These are phyloP conservation scores for Gonatopus flavifemur DNA, from an alignment of 1,140 invertebrate genomes.

Conservation along the genomic window DNA sequence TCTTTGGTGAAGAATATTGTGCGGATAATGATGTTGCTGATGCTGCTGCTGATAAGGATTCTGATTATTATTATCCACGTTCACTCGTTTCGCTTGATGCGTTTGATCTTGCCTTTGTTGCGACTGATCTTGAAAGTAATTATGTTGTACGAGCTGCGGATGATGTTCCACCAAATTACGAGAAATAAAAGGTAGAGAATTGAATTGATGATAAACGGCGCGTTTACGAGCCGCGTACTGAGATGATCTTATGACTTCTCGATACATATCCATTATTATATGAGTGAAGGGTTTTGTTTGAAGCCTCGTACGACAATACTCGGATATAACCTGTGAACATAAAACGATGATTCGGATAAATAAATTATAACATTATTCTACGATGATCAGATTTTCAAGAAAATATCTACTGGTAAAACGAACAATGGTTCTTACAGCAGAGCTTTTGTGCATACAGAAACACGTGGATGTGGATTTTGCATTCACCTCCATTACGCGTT, in stretches of 20 bases:
- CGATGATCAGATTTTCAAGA: conserved; percentile 22
- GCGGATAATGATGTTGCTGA: conserved; percentile 16
- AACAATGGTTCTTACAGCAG: too few relatives aligned
- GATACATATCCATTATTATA: conserved; percentile 65
- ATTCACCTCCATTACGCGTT: too few relatives aligned
- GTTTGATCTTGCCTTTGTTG: conserved; percentile 12
- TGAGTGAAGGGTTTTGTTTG: conserved; percentile 64
- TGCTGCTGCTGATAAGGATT: conserved; percentile 9
- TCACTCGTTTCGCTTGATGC: conserved; percentile 9
- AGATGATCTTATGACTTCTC: conserved; percentile 56
- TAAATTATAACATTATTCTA: too few relatives aligned
- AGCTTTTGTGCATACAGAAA: too few relatives aligned
- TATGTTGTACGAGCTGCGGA: background rate
- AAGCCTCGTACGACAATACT: conserved; percentile 60
- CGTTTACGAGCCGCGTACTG: conserved; percentile 48
- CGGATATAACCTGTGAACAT: conserved; percentile 60
- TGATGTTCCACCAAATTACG: conserved; percentile 8
- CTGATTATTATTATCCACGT: conserved; percentile 10
- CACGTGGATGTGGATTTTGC: too few relatives aligned
- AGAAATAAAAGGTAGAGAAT: background rate
- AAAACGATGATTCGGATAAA: background rate
- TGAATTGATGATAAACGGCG: conserved; percentile 26
- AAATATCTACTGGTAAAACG: background rate
- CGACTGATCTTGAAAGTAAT: conserved; percentile 5
- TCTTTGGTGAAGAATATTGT: conserved; percentile 26